Percentiles rank a stretch among this genome's conserved stretches.
These are phyloP conservation scores for Spodoptera frugiperda DNA, from an alignment of 1,140 invertebrate genomes.

Conservation along the genomic window DNA sequence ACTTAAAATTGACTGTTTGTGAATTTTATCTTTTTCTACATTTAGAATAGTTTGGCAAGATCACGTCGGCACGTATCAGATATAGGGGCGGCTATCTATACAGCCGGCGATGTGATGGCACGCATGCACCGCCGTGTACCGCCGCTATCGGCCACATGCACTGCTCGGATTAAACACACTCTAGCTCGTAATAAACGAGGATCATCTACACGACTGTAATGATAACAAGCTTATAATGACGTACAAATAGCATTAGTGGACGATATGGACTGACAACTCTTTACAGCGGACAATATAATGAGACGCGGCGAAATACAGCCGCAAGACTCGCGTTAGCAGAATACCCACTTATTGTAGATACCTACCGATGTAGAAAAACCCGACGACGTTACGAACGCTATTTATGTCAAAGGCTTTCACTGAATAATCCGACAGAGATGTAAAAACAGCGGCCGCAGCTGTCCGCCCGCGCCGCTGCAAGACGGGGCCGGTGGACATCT, in stretches of 20 bases:
- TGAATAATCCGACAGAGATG: not conserved
- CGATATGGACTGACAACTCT: not conserved
- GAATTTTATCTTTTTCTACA: too few relatives aligned
- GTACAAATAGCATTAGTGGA: not conserved
- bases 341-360: not conserved
- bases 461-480: not conserved
- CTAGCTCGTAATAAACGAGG: too few relatives aligned
- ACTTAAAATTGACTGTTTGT: too few relatives aligned
- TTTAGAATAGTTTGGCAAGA: too few relatives aligned
- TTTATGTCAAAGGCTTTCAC: conserved; percentile 27
- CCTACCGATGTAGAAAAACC: not conserved
- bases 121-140: too few relatives aligned
- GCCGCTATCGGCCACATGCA: too few relatives aligned
- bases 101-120: too few relatives aligned
- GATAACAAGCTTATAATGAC: too few relatives aligned
- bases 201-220: too few relatives aligned
- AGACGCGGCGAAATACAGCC: not conserved
- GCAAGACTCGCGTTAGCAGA: not conserved
- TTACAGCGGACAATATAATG: not conserved
- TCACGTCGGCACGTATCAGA: too few relatives aligned
- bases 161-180: too few relatives aligned
- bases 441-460: not conserved
- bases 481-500: not conserved
- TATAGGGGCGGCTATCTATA: too few relatives aligned
- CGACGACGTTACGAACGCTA: not conserved